A percentile compares a stretch with the other conserved stretches of the same genome.
These are phyloP conservation scores for Diphyllodes magnificus DNA, from an alignment of 2,113 vertebrate species.

Conservation along the genomic window DNA sequence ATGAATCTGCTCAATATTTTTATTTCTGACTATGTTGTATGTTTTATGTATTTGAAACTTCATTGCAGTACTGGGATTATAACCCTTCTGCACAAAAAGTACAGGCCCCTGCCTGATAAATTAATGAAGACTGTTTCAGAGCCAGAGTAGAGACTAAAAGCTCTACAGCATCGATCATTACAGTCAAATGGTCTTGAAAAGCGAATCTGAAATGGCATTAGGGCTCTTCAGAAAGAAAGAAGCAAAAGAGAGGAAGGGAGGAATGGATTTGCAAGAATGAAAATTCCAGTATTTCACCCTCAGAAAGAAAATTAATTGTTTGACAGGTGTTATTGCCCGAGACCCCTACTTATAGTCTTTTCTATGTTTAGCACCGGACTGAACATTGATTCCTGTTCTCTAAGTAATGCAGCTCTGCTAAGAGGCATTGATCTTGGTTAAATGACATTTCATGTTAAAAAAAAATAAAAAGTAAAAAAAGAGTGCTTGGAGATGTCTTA, in stretches of 20 bases:
- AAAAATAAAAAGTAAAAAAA: background rate
- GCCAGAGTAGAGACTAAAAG: background rate
- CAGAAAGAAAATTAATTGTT: background rate
- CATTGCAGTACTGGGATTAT: background rate
- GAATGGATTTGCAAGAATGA: background rate
- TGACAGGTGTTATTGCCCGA: background rate
- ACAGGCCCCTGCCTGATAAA: background rate
- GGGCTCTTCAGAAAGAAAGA: background rate
- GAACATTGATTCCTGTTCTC: slow-evolving; percentile 7
- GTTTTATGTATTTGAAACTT: background rate
- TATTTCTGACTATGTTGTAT: background rate
- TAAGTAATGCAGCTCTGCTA: background rate
- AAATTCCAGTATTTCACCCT: background rate
- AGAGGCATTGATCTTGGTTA: slow-evolving; percentile 28
- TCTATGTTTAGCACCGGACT: background rate
- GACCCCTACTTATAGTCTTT: background rate
- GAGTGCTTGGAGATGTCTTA: background rate
- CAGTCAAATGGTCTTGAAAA: background rate
- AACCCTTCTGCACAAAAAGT: background rate
- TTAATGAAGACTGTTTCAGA: background rate
- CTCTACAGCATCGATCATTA: background rate
- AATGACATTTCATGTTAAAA: background rate
- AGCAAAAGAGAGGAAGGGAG: background rate
- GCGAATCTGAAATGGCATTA: background rate
- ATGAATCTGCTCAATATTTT: background rate